Base-by-base conservation (phyloP, 1,140 invertebrate species). In the Lysiphlebus fabarum region DNA sequence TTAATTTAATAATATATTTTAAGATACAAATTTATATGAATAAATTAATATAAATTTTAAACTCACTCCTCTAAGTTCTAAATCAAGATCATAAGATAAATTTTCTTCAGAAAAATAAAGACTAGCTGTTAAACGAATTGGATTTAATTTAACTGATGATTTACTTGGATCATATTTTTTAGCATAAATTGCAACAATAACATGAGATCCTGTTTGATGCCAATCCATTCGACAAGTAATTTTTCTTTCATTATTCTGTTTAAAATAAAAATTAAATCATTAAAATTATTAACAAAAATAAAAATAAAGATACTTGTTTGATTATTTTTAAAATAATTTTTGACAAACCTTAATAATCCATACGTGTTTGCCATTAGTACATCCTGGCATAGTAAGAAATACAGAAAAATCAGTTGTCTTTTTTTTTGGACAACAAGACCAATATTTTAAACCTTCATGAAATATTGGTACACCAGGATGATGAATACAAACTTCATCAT, bases 381-480 rank as follows among this genome's bases (percentile, higher is more conserved):
- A 99, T 0, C 90, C 90, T 45, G 84, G 84, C 82, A 99, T 96
- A 48, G 89, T 88, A 36, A 99, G 81, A 74, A 99, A 99, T 10
- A 83, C 84, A 56, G 90, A 85, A 76, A 99, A 99, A 73, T 99
- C 95, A 9, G 92, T 90, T 2, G 96, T 99, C 69, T 90, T 90
- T 68, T 90, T 92, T 4, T 26, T 26, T 64, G 90, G 84, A 71
- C 96, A 99, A 72, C 97, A 99, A 0, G 93, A 91, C 96, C 96
- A 99, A 77, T 88, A 99, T 78, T 99, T 99, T 73, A 98, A 82
- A 0, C 95, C 97, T 83, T 99, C 97, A 72, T 99, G 97, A 75
- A 99, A 99, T 45, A 99, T 84, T 4, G 96, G 93, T 12, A 82
- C 79, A 0, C 96, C 97, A 17, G 93, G 86, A 82, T 99, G 97